Conservation (phyloP, 1,140 invertebrate genomes). For the Amphibalanus amphitrite region DNA sequence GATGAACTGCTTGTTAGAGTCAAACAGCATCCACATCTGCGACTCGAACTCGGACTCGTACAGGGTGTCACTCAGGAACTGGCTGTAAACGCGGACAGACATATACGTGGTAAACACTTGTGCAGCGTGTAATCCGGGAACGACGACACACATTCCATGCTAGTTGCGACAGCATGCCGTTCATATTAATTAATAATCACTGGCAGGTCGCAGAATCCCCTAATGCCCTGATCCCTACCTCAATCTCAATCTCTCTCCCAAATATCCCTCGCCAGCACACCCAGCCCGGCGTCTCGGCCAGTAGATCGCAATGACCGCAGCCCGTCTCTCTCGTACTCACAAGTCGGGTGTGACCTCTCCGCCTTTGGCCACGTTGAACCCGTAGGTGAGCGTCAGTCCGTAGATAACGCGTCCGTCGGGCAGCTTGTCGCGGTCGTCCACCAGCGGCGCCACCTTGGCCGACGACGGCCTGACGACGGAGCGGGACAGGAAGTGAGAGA, state of each 20-base stretch:
- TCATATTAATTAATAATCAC: no score
- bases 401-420: constrained; percentile 74
- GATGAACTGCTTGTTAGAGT: constrained; percentile 74
- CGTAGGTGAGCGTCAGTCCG: constrained; percentile 69
- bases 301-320: no score
- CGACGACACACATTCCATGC: no score
- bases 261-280: no score
- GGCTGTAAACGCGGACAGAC: constrained; percentile 29
- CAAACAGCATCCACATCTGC: constrained; percentile 90
- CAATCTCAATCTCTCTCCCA: no score
- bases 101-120: no score
- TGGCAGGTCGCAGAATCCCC: no score
- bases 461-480: not conserved
- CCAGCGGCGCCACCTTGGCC: constrained; percentile 41
- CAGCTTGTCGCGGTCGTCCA: constrained; percentile 54
- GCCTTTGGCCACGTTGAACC: constrained; percentile 59
- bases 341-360: constrained; percentile 35
- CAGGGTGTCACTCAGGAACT: constrained; percentile 58
- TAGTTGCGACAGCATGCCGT: no score
- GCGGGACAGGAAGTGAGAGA: not conserved
- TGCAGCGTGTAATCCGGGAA: no score
- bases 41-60: constrained; percentile 92
- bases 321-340: no score
- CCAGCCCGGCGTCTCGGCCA: no score
- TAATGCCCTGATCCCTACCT: no score